Evolutionary conservation across 2,113 vertebrate genomes (phyloP), one percentile per base, ranked within the genome.

Genomic region (Uria lomvia): DNA sequence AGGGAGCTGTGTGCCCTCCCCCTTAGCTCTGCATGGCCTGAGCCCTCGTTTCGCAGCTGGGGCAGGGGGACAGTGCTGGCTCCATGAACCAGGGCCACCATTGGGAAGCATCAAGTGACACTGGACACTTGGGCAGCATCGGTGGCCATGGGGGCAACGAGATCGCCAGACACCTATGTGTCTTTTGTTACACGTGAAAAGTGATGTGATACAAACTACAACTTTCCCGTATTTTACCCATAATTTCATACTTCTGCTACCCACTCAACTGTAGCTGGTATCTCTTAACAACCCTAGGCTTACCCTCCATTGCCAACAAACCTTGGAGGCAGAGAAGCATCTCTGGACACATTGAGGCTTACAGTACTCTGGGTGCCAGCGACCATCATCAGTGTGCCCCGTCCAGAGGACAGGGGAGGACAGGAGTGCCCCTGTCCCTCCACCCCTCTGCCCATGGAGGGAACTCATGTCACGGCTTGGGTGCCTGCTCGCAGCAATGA

Each of bases 71-170:
- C 30, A 42, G 11, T 13, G 40, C 30, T 58, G 56, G 17, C 49
- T 50, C 30, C 49, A 27, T 27, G 30, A 63, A 43, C 17, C 42
- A 43, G 22, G 15, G 22, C 42, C 65, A 52, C 43, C 0, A 0
- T 1, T 34, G 36, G 50, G 43, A 15, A 72, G 7, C 36, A 17
- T 43, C 50, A 38, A 34, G 14, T 23, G 20, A 14, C n/a, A 32
- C 30, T 11, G 24, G 21, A 27, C 63, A 55, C 40, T 0, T 2
- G 4, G 32, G 19, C 4, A 1, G 11, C 43, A 58, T 10, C 1
- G 2, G 27, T 24, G 50, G 22, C 12, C 26, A 30, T 0, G 2
- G 58, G 29, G 49, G 8, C 18, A 42, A 42, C 12, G 45, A 43
- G 84, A 52, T 27, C 5, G 1, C 20, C 11, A 45, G 32, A 10